phyloP scores from a whole-genome alignment of 2,888 invertebrate genomes.

The Tetragnatha montana region DNA sequence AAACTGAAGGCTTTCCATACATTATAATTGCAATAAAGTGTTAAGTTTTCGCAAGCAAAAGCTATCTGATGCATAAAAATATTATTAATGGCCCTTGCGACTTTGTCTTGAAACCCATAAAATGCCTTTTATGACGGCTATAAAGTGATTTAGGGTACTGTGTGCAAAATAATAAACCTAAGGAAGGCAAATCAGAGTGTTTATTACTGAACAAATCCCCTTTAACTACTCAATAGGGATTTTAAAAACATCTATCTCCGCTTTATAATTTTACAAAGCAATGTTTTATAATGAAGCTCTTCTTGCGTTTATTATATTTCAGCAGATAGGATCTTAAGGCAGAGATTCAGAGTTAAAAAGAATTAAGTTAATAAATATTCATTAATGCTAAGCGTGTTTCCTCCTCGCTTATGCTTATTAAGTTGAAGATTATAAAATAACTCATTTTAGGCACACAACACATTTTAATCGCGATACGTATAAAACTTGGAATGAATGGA shows the following conservation, averaged over 20 bases:
- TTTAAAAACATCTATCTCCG: neutral
- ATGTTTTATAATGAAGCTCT: too few relatives aligned
- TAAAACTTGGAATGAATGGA: too few relatives aligned
- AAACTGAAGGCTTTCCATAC: neutral
- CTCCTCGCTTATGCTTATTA: too few relatives aligned
- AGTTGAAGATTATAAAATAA: too few relatives aligned
- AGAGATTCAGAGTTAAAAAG: too few relatives aligned
- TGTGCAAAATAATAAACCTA: neutral
- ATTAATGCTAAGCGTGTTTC: too few relatives aligned
- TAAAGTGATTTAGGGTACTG: neutral
- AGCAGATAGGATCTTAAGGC: too few relatives aligned
- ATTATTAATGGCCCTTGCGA: neutral
- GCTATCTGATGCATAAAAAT: neutral
- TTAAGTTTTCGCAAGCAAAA: neutral
- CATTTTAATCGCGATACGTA: too few relatives aligned
- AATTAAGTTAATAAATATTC: too few relatives aligned
- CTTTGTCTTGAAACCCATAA: neutral
- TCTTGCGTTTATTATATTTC: too few relatives aligned
- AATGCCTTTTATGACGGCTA: constrained; percentile 3
- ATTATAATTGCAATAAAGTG: neutral
- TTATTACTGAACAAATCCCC: constrained; percentile 1
- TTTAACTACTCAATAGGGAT: neutral
- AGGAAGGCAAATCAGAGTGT: neutral
- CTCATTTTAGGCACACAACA: too few relatives aligned
- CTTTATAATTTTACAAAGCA: neutral